Evolutionary conservation across 2,888 invertebrate genomes (phyloP), one percentile per base, ranked within the genome.

Genomic region (Nemapogon koenigi): DNA sequence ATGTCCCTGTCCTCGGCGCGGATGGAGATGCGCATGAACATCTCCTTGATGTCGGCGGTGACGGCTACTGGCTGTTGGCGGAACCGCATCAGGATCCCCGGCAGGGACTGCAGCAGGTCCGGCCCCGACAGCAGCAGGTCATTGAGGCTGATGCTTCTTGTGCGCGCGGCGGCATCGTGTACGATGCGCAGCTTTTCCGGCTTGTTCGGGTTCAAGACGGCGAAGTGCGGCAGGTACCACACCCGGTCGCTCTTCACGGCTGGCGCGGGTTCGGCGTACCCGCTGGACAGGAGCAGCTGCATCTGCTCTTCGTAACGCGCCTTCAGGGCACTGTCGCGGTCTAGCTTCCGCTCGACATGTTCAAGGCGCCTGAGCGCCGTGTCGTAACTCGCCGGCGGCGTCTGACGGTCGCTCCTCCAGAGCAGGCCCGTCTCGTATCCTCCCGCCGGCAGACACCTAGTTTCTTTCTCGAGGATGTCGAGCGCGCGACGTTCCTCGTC

Each of bases 41-140:
- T 39, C 16, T 39, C 13, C 4, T 41, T 43, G 0, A 60, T 51
- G 29, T 61, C 58, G 0, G 45, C 55, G 3, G 38, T 47, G 2
- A 55, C 43, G 1, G 51, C 55, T 0, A 52, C 31, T 1, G 36
- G 25, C 3, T 40, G 16, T 35, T 48, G 42, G 4, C 56, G 38
- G 33, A 57, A 59, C 7, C 50, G 48, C 39, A 53, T 43, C 1
- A 57, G n/a, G 1, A 55, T 45, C 1, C 44, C 45, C 0, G 45
- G 25, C 4, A 59, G 22, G 2, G 45, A 39, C 8, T 42, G 40
- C 3, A 50, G 35, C 1, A 50, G 18, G 35, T 51, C 49, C 1
- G 52, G 47, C 2, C 53, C 49, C 2, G 40, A 18, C 3, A 48
- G 26, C 8, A 43, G 30, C 10, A 26, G 19, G 19, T 38, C 39